Conservation (phyloP, 2,113 vertebrate genomes). For the Tauraco erythrolophus region DNA sequence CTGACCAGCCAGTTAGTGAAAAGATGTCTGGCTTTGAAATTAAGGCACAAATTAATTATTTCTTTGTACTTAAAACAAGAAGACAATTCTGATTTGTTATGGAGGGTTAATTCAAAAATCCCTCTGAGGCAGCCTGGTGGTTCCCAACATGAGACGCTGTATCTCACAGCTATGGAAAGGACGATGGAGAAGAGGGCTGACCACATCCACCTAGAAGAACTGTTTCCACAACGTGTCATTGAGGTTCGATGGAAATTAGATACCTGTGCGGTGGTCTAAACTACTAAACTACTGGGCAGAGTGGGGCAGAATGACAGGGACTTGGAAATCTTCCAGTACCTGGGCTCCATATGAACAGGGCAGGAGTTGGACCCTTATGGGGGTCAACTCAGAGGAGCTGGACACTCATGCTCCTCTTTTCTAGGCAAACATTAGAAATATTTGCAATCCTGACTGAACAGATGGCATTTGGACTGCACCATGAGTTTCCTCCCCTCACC, state of each 20-base stretch:
- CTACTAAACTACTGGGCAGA: background rate
- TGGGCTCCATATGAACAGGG: background rate
- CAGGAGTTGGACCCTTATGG: background rate
- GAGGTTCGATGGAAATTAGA: background rate
- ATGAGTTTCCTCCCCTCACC: background rate
- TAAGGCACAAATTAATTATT: background rate
- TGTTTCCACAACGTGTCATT: background rate
- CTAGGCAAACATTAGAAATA: background rate
- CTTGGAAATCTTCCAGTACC: background rate
- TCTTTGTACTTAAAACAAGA: background rate
- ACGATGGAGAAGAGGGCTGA: background rate
- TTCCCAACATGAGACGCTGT: background rate
- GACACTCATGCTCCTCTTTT: background rate
- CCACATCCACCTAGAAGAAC: background rate
- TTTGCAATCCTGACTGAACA: background rate
- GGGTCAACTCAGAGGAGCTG: too few species aligned
- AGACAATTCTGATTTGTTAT: background rate
- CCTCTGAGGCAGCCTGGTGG: background rate
- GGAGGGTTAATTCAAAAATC: background rate
- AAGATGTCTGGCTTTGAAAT: background rate
- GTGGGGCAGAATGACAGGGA: accelerated
- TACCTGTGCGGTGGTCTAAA: background rate
- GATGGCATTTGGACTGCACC: background rate
- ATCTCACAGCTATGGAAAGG: background rate
- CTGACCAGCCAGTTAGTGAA: background rate